phyloP scores from a whole-genome alignment of 1,140 invertebrate genomes.

The Drosophila jambulina region DNA sequence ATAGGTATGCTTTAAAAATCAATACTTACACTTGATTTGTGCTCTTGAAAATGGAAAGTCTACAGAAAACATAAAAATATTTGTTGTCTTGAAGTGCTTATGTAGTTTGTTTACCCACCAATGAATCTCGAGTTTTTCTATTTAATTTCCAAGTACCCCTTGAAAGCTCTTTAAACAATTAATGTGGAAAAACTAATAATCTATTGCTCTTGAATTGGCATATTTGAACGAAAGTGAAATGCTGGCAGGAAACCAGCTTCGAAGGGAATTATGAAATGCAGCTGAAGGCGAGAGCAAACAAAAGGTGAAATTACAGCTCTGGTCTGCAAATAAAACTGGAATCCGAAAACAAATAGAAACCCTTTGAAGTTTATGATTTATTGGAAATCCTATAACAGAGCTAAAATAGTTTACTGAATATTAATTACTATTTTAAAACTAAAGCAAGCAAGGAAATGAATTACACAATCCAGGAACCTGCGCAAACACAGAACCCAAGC shows the following conservation, averaged over 20 bases:
- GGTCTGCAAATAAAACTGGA: not conserved
- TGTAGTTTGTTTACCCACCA: not conserved
- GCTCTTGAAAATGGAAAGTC: no score
- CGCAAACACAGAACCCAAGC: slow-evolving; percentile 1
- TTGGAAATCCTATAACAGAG: not conserved
- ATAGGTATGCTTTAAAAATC: no score
- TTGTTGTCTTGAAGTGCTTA: not conserved
- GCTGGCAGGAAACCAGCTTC: not conserved
- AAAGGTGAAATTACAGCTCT: not conserved
- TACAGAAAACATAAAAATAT: not conserved
- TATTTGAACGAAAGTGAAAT: slow-evolving; percentile 8
- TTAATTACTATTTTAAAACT: not conserved
- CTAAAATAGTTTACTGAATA: not conserved
- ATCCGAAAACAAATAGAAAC: not conserved
- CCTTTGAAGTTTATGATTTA: not conserved
- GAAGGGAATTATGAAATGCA: not conserved
- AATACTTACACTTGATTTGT: no score
- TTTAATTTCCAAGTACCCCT: not conserved
- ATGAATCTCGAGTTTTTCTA: not conserved
- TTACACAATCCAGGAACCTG: slow-evolving; percentile 18
- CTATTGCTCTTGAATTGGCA: not conserved
- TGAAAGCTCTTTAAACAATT: slow-evolving; percentile 1
- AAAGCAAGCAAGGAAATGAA: not conserved
- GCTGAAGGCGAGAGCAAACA: not conserved
- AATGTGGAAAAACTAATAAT: not conserved